Base-by-base conservation (phyloP, 2,888 invertebrate genomes). In the Eristalis pertinax region DNA sequence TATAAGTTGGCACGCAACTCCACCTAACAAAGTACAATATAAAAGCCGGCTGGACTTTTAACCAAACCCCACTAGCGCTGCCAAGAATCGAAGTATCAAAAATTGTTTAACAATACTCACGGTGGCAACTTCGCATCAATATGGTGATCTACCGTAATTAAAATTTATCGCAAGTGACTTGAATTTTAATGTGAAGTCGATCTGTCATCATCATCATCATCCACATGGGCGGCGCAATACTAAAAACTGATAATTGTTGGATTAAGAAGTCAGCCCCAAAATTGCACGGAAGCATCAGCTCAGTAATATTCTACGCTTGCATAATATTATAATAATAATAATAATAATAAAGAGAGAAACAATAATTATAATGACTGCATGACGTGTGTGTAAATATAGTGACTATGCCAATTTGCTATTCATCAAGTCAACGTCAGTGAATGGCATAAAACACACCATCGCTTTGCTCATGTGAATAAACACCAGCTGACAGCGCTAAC, bases 201-300 rank as follows among this genome's bases (percentile, higher is more conserved):
- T 67, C 38, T 67, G 69, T 85, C 58, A 69, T 43, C 73, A 35
- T 58, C 22, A 29, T 67, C 70, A 50, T 70, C 62, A 77, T 77
- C 38, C 50, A 41, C 64, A 65, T 22, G 43, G 26, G 64, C 64
- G 69, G 29, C 69, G 74, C 41, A 68, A 65, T 58, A 72, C 35
- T 68, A 19, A 74, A 74, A 62, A 22, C 77, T 74, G 64, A 69
- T 77, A 77, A 74, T 65, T 84, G 64, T 85, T 69, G 68, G 77
- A 76, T 76, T 68, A 73, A 72, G 76, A 73, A 70, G 41, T 76
- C 84, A 50, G 69, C 70, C 56, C 85, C 82, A 77, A 85, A 85
- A 64, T 82, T 77, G 80, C 81, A 84, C 81, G 81, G 81, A 85
- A 76, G 72, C 76, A 72, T 85, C 81, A 73, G 69, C 65, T 15